These are phyloP conservation scores for Drosophila simulans DNA, from an alignment of 1,140 invertebrate species.

Conservation along the genomic window DNA sequence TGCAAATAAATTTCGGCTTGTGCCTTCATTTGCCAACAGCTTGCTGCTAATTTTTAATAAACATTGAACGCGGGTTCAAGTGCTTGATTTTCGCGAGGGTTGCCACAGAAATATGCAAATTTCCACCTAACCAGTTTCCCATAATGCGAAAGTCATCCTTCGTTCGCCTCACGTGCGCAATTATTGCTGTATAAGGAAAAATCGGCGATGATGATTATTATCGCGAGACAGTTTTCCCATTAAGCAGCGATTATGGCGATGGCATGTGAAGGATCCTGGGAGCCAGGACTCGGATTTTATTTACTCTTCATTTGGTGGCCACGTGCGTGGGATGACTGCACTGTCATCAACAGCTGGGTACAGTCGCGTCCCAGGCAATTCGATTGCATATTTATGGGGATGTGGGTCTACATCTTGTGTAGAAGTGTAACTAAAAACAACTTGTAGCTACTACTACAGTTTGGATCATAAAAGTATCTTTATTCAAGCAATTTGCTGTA, in stretches of 20 bases:
- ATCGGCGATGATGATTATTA: slow-evolving; percentile 22
- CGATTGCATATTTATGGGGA: slow-evolving; percentile 17
- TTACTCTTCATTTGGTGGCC: slow-evolving; percentile 39
- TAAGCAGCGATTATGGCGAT: slow-evolving; percentile 33
- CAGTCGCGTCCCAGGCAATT: background rate
- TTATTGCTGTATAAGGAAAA: slow-evolving; percentile 53
- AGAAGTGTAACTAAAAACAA: background rate
- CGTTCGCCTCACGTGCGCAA: slow-evolving; percentile 60
- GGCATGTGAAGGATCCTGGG: slow-evolving; percentile 26
- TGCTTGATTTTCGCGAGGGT: slow-evolving; percentile 19
- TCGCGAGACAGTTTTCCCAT: slow-evolving; percentile 35
- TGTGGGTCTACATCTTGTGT: background rate
- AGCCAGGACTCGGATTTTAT: slow-evolving; percentile 15
- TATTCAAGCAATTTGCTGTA: no score
- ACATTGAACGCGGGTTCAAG: slow-evolving; percentile 55
- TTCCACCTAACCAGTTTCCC: slow-evolving; percentile 59
- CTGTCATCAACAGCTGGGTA: slow-evolving; percentile 2
- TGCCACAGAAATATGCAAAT: slow-evolving; percentile 59
- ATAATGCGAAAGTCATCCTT: slow-evolving; percentile 64
- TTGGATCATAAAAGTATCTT: no score
- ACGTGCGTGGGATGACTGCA: slow-evolving; percentile 24
- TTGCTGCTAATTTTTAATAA: slow-evolving; percentile 78
- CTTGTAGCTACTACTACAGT: background rate
- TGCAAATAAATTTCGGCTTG: slow-evolving; percentile 26
- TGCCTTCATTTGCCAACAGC: slow-evolving; percentile 63